These are phyloP conservation scores for Gymnoscopelus microlampas DNA, from an alignment of 2,797 vertebrate species.

Conservation along the genomic window DNA sequence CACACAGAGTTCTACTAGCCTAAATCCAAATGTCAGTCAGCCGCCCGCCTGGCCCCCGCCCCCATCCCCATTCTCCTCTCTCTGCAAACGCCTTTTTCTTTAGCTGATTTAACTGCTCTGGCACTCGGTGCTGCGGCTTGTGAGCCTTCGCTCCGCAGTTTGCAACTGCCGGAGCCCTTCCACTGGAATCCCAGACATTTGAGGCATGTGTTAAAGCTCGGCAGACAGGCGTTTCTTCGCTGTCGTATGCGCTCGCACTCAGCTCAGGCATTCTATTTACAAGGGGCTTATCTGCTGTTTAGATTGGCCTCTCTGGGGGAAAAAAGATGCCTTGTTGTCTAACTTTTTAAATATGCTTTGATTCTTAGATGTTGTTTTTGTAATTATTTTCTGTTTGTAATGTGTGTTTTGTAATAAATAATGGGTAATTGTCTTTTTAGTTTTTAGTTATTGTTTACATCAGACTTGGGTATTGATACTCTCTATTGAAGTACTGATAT, in stretches of 20 bases:
- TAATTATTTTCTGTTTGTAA: constrained; percentile 12
- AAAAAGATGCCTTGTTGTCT: constrained; percentile 21
- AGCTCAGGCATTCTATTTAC: constrained; percentile 42
- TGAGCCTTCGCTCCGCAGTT: constrained; percentile 63
- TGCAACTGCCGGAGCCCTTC: constrained; percentile 71
- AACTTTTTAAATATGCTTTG: background rate
- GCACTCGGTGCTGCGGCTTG: constrained; percentile 74
- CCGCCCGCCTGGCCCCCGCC: background rate
- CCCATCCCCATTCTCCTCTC: background rate
- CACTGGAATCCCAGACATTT: constrained; percentile 83
- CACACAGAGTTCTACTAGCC: constrained; percentile 33
- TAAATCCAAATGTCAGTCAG: constrained; percentile 41
- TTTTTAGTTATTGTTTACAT: too few relatives aligned
- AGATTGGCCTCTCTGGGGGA: constrained; percentile 21
- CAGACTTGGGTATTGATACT: background rate
- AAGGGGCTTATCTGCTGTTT: constrained; percentile 38
- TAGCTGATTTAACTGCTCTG: constrained; percentile 75
- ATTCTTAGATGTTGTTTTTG: constrained; percentile 6
- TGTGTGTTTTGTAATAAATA: background rate
- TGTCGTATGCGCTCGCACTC: constrained; percentile 40
- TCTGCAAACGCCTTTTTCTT: constrained; percentile 47
- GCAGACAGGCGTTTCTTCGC: constrained; percentile 69
- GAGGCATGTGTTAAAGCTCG: constrained; percentile 76
- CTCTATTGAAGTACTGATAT: background rate
- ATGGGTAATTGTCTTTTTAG: too few relatives aligned